Percentiles rank a stretch among this genome's conserved stretches.
Conservation (phyloP, 2,888 invertebrate species). For the Caenorhabditis afra region DNA sequence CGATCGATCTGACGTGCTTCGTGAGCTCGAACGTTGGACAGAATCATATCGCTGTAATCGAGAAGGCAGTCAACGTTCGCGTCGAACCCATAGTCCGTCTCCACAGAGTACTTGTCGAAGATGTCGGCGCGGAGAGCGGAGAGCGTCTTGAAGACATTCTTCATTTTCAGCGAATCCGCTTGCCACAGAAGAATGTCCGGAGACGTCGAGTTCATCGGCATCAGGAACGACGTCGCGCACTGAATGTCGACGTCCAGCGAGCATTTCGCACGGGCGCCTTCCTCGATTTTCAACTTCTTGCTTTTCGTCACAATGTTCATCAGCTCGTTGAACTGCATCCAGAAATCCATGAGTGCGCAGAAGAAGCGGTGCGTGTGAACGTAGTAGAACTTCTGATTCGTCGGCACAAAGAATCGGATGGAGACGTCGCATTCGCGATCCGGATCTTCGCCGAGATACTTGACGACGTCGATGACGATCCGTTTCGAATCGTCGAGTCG, state of each 20-base stretch:
- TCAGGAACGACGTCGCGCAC: conserved; percentile 62
- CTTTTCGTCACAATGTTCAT: conserved; percentile 85
- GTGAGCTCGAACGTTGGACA: conserved; percentile 57
- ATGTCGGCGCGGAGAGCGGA: conserved; percentile 44
- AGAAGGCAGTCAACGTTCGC: conserved; percentile 72
- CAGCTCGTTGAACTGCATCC: conserved; percentile 87
- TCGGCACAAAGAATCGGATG: conserved; percentile 87
- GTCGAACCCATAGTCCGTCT: conserved; percentile 64
- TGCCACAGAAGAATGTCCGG: conserved; percentile 60
- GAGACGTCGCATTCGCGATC: conserved; percentile 85
- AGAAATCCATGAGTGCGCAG: conserved; percentile 90
- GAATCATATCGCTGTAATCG: conserved; percentile 64
- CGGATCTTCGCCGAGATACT: conserved; percentile 82
- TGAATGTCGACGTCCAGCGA: conserved; percentile 60
- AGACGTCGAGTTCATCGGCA: conserved; percentile 75
- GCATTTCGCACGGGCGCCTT: conserved; percentile 33
- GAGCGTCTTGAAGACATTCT: conserved; percentile 66
- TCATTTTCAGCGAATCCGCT: conserved; percentile 61
- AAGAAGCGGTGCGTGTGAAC: conserved; percentile 86
- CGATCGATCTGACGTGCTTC: conserved; percentile 60
- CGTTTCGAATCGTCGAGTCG: conserved; percentile 44
- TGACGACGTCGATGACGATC: conserved; percentile 59
- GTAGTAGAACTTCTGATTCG: conserved; percentile 83
- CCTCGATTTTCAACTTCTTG: conserved; percentile 53
- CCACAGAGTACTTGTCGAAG: conserved; percentile 61